Evolutionary conservation across 1,140 invertebrate species (phyloP), one percentile per base, ranked within the genome.

Genomic region (Laodelphax striatellus): DNA sequence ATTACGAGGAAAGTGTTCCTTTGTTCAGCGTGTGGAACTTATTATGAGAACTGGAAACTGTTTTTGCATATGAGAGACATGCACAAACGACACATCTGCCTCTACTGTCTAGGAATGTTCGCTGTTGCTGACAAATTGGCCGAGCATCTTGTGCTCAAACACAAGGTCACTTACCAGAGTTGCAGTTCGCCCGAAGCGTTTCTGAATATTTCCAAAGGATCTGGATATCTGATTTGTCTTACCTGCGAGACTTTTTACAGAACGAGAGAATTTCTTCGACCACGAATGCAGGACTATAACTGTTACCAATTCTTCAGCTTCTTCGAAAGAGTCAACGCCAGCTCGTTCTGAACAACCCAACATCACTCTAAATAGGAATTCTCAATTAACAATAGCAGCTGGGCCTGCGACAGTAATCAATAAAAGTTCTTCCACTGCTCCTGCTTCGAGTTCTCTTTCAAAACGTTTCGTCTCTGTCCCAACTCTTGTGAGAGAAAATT

Each of bases 41-140:
- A 89, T 65, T 88, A 87, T 73, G 86, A 89, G 72, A 86, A 86
- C 64, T 90, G 87, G 85, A 87, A 89, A 73, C 73, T 90, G 28
- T 90, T 88, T 70, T 70, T 87, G 11, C 88, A 91, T 65, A 89
- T 90, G 83, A 76, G 84, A 52, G 85, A 89, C 64, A 77, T 83
- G 17, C 87, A 91, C 69, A 81, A 83, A 62, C 78, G 85, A 42
- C 84, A 84, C 67, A 86, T 88, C 64, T 91, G 88, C 69, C 70
- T 90, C 11, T 87, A 84, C 71, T 90, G 88, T 67, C 75, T 88
- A 41, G 84, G 84, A 55, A 84, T 89, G 75, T 90, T 88, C 73
- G 82, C 82, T 22, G 81, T 81, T 63, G 82, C 85, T n/a, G 86
- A 90, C 62, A 84, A 86, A 67, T 70, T 91, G 19, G 82, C 83